phyloP scores from a whole-genome alignment of 2,888 invertebrate species.

The Lithophane semibrunnea region DNA sequence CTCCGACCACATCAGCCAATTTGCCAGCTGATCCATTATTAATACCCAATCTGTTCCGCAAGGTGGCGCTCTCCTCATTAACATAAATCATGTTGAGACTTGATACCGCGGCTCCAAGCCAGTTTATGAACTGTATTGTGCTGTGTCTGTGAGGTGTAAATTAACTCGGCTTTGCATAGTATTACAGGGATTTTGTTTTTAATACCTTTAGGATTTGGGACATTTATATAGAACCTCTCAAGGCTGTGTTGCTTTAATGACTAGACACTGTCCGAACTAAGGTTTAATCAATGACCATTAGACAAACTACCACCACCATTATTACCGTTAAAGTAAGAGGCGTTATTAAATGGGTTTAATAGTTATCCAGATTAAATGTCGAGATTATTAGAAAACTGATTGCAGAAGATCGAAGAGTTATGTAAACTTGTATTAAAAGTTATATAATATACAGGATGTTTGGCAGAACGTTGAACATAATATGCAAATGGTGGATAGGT shows the following conservation, averaged over 20 bases:
- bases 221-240: constrained; percentile 1
- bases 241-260: neutral
- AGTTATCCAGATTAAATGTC: neutral
- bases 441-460: too few relatives aligned
- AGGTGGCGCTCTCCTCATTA: constrained; percentile 78
- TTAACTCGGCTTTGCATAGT: constrained; percentile 43
- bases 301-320: neutral
- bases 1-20: constrained; percentile 61
- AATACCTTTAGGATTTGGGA: constrained; percentile 15
- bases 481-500: too few relatives aligned
- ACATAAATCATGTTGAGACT: constrained; percentile 77
- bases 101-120: constrained; percentile 51
- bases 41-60: constrained; percentile 80
- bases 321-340: neutral
- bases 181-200: constrained; percentile 21
- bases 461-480: too few relatives aligned
- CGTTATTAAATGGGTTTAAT: neutral
- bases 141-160: constrained; percentile 44
- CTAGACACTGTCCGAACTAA: neutral
- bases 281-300: neutral
- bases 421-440: neutral
- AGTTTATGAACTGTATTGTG: constrained; percentile 63
- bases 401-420: neutral
- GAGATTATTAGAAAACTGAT: neutral
- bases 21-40: constrained; percentile 74